phyloP scores from a whole-genome alignment of 2,888 invertebrate species.

The Sicus ferrugineus region DNA sequence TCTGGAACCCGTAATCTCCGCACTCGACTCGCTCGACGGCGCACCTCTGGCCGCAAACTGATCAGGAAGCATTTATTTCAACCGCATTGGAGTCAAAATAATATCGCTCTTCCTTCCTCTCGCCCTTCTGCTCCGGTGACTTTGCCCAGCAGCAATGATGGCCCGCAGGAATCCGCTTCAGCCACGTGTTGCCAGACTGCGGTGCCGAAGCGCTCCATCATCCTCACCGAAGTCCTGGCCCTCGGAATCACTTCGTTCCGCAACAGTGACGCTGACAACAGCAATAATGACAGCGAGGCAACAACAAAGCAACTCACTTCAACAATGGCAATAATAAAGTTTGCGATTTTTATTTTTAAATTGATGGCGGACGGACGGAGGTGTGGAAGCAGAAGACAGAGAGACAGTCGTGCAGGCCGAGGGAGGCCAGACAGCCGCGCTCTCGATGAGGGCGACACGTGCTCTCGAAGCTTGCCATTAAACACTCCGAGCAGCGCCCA shows the following conservation, averaged over 20 bases:
- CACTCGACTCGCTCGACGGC: slow-evolving; percentile 17
- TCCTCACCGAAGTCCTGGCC: slow-evolving; percentile 1
- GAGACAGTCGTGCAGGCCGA: background rate
- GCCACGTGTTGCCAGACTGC: slow-evolving; percentile 25
- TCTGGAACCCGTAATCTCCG: slow-evolving; percentile 10
- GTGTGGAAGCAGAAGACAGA: background rate
- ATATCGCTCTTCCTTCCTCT: background rate
- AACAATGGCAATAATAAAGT: background rate
- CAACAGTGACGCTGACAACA: slow-evolving; percentile 37
- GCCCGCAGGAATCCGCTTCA: background rate
- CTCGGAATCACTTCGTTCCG: slow-evolving; percentile 43
- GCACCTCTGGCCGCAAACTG: slow-evolving; percentile 11
- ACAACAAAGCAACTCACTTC: background rate
- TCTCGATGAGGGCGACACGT: slow-evolving; percentile 38
- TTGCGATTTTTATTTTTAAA: slow-evolving; percentile 35
- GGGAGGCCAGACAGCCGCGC: background rate
- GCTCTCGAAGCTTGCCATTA: slow-evolving; percentile 41
- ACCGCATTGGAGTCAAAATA: slow-evolving; percentile 12
- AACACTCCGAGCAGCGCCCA: slow-evolving; percentile 43
- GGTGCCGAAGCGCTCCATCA: slow-evolving; percentile 13
- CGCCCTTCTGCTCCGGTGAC: slow-evolving; percentile 19
- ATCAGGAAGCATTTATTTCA: slow-evolving; percentile 23
- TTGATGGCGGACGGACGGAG: slow-evolving; percentile 35
- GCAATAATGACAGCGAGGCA: slow-evolving; percentile 8
- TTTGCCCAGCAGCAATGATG: background rate